Evolutionary conservation across 2,888 invertebrate genomes (phyloP).

Genomic region (Drosophila falleni): DNA sequence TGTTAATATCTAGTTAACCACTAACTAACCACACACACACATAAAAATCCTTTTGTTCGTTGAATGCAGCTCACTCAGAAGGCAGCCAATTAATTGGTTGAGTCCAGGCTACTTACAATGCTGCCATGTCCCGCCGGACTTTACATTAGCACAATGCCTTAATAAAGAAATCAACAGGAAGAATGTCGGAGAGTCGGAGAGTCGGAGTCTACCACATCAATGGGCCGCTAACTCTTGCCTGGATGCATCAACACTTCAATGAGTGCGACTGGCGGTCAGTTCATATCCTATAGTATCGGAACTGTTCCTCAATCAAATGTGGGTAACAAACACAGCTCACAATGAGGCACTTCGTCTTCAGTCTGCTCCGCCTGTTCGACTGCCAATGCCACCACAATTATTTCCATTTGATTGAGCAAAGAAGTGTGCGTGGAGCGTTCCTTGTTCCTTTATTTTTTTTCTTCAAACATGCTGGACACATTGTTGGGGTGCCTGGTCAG

Average conservation of each 20-base stretch:
- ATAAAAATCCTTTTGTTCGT: constrained; percentile 66
- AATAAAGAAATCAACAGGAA: constrained; percentile 68
- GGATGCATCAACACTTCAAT: constrained; percentile 82
- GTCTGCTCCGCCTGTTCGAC: constrained; percentile 18
- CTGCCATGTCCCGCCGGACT: constrained; percentile 30
- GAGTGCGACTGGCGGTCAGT: constrained; percentile 59
- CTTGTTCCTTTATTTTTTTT: constrained; percentile 38
- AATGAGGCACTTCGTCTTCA: constrained; percentile 54
- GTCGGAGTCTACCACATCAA: constrained; percentile 51
- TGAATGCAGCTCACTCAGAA: constrained; percentile 9
- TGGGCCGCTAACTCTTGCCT: constrained; percentile 47
- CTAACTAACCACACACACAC: constrained; percentile 76
- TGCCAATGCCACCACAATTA: constrained; percentile 73
- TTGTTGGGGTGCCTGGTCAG: constrained; percentile 50
- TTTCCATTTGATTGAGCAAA: constrained; percentile 84
- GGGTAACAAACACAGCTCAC: constrained; percentile 50
- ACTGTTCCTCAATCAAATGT: constrained; percentile 58
- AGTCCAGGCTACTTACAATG: constrained; percentile 49
- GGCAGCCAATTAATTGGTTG: constrained; percentile 69
- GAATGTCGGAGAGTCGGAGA: constrained; percentile 5
- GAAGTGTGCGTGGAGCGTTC: constrained; percentile 77
- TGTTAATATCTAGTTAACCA: constrained; percentile 27
- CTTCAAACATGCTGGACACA: constrained; percentile 52
- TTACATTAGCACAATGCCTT: constrained; percentile 51
- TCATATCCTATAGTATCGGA: constrained; percentile 44